Conservation (phyloP, 2,888 invertebrate species). For the Ophraella communa region DNA sequence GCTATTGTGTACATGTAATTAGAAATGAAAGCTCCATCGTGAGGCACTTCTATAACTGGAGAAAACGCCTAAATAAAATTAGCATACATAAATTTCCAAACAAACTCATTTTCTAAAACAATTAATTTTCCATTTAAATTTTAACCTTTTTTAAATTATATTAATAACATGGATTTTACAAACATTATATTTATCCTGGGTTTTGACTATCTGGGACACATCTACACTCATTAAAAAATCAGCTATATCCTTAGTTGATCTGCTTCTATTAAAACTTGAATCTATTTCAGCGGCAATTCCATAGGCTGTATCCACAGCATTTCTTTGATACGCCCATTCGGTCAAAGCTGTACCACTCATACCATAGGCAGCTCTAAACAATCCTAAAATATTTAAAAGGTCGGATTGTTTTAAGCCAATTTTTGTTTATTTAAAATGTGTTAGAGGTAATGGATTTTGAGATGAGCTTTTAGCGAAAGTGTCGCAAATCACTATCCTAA, state of each 20-base stretch:
- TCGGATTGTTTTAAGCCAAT: too few relatives aligned
- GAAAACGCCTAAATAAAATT: constrained; percentile 29
- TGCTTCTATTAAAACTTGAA: constrained; percentile 20
- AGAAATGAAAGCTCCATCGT: constrained; percentile 30
- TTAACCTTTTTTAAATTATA: too few relatives aligned
- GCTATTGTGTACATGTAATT: constrained; percentile 30
- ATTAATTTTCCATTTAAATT: too few relatives aligned
- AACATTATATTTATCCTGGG: constrained; percentile 15
- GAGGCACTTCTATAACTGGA: constrained; percentile 32
- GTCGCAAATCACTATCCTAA: too few relatives aligned
- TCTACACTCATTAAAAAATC: constrained; percentile 26
- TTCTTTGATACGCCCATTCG: constrained; percentile 30
- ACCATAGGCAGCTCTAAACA: constrained; percentile 35
- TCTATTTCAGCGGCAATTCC: constrained; percentile 31
- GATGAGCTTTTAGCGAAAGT: too few relatives aligned
- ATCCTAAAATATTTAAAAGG: constrained; percentile 26
- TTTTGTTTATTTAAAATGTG: too few relatives aligned
- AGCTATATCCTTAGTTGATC: constrained; percentile 26
- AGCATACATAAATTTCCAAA: too few relatives aligned
- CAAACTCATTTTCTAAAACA: too few relatives aligned
- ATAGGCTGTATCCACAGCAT: constrained; percentile 30
- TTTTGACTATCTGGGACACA: constrained; percentile 22
- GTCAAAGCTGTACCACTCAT: constrained; percentile 37
- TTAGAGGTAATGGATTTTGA: too few relatives aligned
- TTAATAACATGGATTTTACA: too few relatives aligned